These are phyloP conservation scores for Cyphomyrus plagiostoma DNA, from an alignment of 2,113 vertebrate species.

Conservation along the genomic window DNA sequence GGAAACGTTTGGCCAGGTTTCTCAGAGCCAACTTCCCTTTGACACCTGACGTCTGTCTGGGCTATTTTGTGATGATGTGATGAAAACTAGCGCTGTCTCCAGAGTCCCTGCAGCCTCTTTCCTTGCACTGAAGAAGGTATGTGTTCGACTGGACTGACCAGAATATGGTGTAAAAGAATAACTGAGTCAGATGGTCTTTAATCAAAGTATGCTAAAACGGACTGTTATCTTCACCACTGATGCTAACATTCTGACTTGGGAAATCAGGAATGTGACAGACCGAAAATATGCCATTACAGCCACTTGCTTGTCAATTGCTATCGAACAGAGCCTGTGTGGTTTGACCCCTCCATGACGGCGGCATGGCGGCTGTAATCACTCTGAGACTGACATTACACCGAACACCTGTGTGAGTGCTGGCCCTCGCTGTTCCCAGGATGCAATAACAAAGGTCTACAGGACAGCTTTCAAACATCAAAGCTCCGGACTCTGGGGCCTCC, in stretches of 20 bases:
- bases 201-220: background rate
- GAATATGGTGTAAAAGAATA: background rate
- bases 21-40: background rate
- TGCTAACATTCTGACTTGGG: background rate
- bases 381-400: background rate
- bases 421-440: background rate
- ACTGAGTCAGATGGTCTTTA: background rate
- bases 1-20: background rate
- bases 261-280: background rate
- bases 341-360: background rate
- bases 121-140: background rate
- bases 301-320: background rate
- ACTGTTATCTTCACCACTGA: background rate
- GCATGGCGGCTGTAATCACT: slow-evolving; percentile 2
- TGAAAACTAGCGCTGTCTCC: background rate
- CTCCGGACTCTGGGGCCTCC: no score
- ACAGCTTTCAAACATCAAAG: background rate
- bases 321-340: background rate
- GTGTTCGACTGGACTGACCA: background rate
- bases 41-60: background rate
- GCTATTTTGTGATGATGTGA: background rate
- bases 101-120: background rate
- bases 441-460: background rate
- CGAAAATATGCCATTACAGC: background rate
- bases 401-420: background rate